Evolutionary conservation across 53 echinoderm and acorn worm genomes (phyloP).

Genomic region (Patiria pectinifera): DNA sequence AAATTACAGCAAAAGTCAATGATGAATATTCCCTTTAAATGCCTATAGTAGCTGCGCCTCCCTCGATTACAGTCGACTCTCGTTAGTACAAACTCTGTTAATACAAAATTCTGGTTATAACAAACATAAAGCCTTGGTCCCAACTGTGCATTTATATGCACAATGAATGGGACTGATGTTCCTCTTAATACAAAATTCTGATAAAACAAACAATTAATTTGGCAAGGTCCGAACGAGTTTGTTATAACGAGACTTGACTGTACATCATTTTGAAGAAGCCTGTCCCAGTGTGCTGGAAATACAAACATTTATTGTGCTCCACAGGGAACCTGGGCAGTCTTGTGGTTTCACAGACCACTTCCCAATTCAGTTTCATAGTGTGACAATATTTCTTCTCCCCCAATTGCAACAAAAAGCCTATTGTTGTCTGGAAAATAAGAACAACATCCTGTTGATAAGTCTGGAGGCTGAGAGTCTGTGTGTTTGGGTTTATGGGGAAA

Average conservation of each 20-base stretch:
- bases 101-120: no score
- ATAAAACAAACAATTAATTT: no score
- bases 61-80: no score
- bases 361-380: neutral
- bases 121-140: no score
- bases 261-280: neutral
- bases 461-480: neutral
- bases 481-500: neutral
- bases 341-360: slow-evolving; percentile 10
- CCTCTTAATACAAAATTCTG: no score
- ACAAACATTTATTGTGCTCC: neutral
- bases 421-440: slow-evolving; percentile 34
- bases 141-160: no score
- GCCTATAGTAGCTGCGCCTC: neutral
- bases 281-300: neutral
- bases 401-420: neutral
- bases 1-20: no score
- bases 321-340: neutral
- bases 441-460: slow-evolving; percentile 20
- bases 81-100: no score
- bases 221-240: no score
- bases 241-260: no score
- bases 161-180: no score
- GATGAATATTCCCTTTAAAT: no score
- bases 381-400: neutral